phyloP scores from a whole-genome alignment of 2,113 vertebrate genomes.

The Mixornis gularis region DNA sequence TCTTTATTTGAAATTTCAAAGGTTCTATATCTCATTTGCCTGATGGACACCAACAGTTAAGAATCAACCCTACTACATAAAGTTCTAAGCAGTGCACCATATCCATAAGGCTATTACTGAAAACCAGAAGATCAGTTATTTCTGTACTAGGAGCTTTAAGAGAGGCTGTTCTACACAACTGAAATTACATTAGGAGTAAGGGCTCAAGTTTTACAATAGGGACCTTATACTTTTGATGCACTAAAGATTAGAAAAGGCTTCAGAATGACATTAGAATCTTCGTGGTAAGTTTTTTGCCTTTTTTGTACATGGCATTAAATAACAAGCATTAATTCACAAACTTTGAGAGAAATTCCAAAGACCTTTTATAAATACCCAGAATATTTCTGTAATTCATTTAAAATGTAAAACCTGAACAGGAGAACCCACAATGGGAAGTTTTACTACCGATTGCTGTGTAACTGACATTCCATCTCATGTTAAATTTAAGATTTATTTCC shows the following conservation, averaged over 20 bases:
- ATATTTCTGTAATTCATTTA: slow-evolving; percentile 51
- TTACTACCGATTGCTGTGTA: neutral
- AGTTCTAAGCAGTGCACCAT: slow-evolving; percentile 60
- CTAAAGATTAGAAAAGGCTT: slow-evolving; percentile 20
- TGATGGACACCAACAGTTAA: slow-evolving; percentile 52
- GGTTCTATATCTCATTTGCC: slow-evolving; percentile 37
- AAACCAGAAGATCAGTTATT: slow-evolving; percentile 6
- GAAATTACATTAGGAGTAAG: slow-evolving; percentile 38
- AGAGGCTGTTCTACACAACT: slow-evolving; percentile 16
- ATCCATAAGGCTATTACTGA: slow-evolving; percentile 59
- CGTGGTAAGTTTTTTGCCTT: neutral
- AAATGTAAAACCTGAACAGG: slow-evolving; percentile 59
- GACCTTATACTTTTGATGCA: slow-evolving; percentile 4
- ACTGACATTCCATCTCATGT: neutral
- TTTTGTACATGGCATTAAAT: neutral
- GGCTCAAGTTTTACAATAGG: slow-evolving; percentile 42
- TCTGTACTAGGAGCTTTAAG: slow-evolving; percentile 36
- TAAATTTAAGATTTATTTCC: slow-evolving; percentile 21
- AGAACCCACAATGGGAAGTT: slow-evolving; percentile 7
- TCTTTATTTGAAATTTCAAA: slow-evolving; percentile 21
- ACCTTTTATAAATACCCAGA: slow-evolving; percentile 41
- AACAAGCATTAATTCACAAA: slow-evolving; percentile 44
- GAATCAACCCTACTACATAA: slow-evolving; percentile 45
- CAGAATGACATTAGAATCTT: neutral
- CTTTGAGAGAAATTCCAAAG: slow-evolving; percentile 39